phyloP scores from a whole-genome alignment of 2,888 invertebrate species.

The Parnassius glacialis region DNA sequence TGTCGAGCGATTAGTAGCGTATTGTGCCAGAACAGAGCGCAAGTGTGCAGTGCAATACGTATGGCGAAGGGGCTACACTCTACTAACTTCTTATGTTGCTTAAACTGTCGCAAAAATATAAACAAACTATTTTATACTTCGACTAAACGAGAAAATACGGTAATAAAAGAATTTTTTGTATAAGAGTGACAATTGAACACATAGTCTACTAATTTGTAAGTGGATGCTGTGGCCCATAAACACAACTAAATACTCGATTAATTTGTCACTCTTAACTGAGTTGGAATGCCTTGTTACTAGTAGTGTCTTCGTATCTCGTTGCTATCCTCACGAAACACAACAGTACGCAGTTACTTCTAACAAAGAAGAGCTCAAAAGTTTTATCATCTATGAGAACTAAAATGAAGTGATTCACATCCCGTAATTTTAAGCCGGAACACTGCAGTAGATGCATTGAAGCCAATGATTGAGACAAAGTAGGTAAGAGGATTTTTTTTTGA shows the following conservation, averaged over 20 bases:
- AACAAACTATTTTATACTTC: constrained; percentile 1
- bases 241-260: neutral
- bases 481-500: no score
- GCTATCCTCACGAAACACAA: neutral
- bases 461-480: no score
- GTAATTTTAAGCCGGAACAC: no score
- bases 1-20: constrained; percentile 75
- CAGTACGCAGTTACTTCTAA: neutral
- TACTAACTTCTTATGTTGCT: constrained; percentile 1
- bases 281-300: no score
- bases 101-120: constrained; percentile 13
- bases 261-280: neutral
- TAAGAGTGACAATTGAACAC: no score
- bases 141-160: neutral
- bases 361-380: no score
- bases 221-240: no score
- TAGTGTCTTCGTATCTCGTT: neutral
- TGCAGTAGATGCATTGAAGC: no score
- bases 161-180: neutral
- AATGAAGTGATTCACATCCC: neutral
- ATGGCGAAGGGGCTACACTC: constrained; percentile 28
- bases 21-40: constrained; percentile 51
- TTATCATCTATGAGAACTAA: neutral
- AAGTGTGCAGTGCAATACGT: constrained; percentile 45
- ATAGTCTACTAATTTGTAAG: no score